Base-by-base conservation (phyloP, 2,113 vertebrate species). In the Ovis canadensis region DNA sequence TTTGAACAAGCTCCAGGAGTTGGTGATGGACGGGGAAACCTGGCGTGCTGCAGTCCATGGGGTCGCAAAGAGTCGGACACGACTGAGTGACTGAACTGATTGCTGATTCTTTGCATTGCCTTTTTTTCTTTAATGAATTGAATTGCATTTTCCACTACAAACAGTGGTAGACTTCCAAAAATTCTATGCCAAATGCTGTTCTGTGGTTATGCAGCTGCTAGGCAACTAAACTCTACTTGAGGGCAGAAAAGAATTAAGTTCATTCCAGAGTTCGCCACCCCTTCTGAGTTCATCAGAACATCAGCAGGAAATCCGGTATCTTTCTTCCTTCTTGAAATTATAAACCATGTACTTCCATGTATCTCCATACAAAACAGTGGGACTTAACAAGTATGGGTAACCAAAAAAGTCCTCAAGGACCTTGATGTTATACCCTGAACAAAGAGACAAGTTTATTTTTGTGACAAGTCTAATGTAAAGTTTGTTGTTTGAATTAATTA, bases 191-290 rank as follows among this genome's bases (percentile, higher is more conserved):
- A 45, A 10, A 9, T 31, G 21, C 15, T 85, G 11, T 80, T 43
- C 8, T 48, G 9, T 92, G 19, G 80, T 92, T 92, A 77, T 85
- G 12, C n/a, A 95, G 91, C 97, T 96, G 88, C 84, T 96, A 90
- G 59, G 92, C 90, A 96, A 54, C 94, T 91, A 17, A 64, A 82
- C 81, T 90, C 59, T 92, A 48, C 85, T 95, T 94, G 94, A 93
- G 82, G 88, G 88, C 86, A 91, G 55, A 97, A 87, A 15, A 36
- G n/a, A 91, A 84, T 43, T 77, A 54, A 23, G 57, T 62, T 81
- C 50, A n/a, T 43, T 54, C 29, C 5, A 15, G 91, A 92, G 62
- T 83, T 84, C n/a, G 8, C 33, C 8, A 40, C 15, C 43, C 33
- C 55, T 78, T 64, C 40, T 81, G 74, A 54, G 74, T 81, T 94